phyloP scores from a whole-genome alignment of 1,140 invertebrate species.

The Drepana arcuata region DNA sequence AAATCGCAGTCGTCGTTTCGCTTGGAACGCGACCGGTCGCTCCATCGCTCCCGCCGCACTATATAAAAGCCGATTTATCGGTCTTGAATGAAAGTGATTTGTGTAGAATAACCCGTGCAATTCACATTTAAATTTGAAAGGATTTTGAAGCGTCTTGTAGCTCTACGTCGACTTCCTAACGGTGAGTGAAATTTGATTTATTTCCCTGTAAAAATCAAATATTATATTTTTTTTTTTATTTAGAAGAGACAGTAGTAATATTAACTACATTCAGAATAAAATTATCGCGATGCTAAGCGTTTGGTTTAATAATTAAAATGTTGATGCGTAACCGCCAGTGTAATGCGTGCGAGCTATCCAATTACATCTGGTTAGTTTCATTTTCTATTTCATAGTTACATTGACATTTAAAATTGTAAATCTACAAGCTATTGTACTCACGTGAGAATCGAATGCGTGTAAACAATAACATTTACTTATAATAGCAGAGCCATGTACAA shows the following conservation, averaged over 20 bases:
- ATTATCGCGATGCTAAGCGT: too few species aligned
- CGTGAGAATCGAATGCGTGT: background rate
- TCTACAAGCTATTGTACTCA: background rate
- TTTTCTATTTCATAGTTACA: conserved; percentile 21
- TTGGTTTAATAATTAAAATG: too few species aligned
- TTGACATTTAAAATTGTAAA: conserved; percentile 25
- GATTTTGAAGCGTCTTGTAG: conserved; percentile 25
- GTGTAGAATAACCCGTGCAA: conserved; percentile 28
- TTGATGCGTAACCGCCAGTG: too few species aligned
- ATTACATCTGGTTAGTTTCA: conserved; percentile 21
- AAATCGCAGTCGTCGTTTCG: conserved; percentile 43
- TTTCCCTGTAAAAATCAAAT: conserved; percentile 7
- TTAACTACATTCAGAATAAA: too few species aligned
- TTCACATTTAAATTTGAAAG: conserved; percentile 20
- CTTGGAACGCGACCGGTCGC: conserved; percentile 37
- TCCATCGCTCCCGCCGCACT: conserved; percentile 16
- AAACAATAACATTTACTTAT: background rate
- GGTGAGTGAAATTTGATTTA: conserved; percentile 28
- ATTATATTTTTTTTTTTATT: too few species aligned
- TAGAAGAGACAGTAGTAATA: too few species aligned
- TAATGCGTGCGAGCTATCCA: conserved; percentile 17
- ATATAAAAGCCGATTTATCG: conserved; percentile 29
- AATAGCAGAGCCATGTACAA: background rate
- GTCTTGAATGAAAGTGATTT: conserved; percentile 31
- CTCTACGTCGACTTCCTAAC: conserved; percentile 26